These are phyloP conservation scores for Chamaetylas fuelleborni DNA, from an alignment of 2,113 vertebrate genomes.

Conservation along the genomic window DNA sequence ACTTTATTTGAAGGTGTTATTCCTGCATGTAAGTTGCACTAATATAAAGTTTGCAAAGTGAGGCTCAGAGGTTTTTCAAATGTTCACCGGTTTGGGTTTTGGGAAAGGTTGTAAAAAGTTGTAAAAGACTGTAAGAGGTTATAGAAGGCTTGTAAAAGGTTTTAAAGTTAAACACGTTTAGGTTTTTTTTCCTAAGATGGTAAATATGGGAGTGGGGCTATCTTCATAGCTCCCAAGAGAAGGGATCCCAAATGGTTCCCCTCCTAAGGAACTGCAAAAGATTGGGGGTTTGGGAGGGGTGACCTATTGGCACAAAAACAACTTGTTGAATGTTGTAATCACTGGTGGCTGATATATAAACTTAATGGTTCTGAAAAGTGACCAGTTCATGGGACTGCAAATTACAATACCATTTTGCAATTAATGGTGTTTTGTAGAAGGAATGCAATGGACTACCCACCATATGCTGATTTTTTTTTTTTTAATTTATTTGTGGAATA, in stretches of 20 bases:
- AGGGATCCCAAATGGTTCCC: background rate
- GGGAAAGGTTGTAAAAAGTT: background rate
- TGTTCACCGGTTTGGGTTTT: background rate
- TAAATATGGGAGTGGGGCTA: background rate
- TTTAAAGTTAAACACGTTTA: background rate
- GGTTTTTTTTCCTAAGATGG: background rate
- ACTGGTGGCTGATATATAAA: background rate
- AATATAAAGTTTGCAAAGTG: background rate
- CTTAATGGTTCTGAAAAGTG: background rate
- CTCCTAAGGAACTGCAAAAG: background rate
- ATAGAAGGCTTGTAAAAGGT: background rate
- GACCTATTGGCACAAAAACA: background rate
- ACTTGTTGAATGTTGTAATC: background rate
- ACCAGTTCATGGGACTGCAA: background rate
- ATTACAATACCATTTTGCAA: background rate
- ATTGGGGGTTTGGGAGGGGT: background rate
- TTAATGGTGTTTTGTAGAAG: background rate
- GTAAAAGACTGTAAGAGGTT: background rate
- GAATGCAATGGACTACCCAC: fast-evolving
- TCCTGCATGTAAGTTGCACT: background rate
- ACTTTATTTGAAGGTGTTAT: background rate
- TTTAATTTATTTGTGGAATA: background rate
- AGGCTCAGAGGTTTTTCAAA: background rate
- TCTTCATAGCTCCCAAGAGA: background rate
- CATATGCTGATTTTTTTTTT: fast-evolving